Evolutionary conservation across 2,797 vertebrate species (phyloP), one percentile per base, ranked within the genome.

Genomic region (Tokudaia muenninki): DNA sequence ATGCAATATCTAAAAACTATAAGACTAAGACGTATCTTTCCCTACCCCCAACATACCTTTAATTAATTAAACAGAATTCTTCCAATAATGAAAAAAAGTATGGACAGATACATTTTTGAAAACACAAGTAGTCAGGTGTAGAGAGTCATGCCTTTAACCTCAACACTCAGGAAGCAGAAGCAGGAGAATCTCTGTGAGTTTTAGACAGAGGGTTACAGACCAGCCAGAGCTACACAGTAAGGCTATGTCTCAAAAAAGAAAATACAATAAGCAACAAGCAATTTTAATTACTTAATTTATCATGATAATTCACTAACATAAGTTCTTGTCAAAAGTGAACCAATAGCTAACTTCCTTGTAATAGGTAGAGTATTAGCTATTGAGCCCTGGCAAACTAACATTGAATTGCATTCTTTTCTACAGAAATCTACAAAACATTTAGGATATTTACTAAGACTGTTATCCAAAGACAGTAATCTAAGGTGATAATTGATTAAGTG

Each of bases 1-100:
- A 41, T 67, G 10, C 34, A 63, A 16, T 47, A 44, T 87, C 92
- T 82, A 19, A 87, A 97, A 95, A 80, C 9, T 13, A 5, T n/a
- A 75, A 65, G 24, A 77, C 75, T 95, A 22, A 80, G 21, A 77
- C 65, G 34, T 47, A 50, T 13, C 3, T 13, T 91, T 92, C 74
- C n/a, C 52, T 74, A 84, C 1, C 21, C 3, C 0, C 0, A 0
- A 63, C 6, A 87, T 26, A 55, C 3, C 19, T 0, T 57, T 72
- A 89, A 70, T 77, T 63, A 87, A 34, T 84, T 87, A 95, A 82
- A 91, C 29, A 86, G 55, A 14, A 26, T 90, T 81, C 92, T 93
- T 86, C 55, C 19, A 96, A 10, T 59, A 95, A 81, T 44, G 90
- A 22, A 90, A n/a, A n/a, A 74, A 87, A 92, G 91, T 9, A 90